These are phyloP conservation scores for Rhizomys pruinosus DNA, from an alignment of 2,113 vertebrate species.

Conservation along the genomic window DNA sequence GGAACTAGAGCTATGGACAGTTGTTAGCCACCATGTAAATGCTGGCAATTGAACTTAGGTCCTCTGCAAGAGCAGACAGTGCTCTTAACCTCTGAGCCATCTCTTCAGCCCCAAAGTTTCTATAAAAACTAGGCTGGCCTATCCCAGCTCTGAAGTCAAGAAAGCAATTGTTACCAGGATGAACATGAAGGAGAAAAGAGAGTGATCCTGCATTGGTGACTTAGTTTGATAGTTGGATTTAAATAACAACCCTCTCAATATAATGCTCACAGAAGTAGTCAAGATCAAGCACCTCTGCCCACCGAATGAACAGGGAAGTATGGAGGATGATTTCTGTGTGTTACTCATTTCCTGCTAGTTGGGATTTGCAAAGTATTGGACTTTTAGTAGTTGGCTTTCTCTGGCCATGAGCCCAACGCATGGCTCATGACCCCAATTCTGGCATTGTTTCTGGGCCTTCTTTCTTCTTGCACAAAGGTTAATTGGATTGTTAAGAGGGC, in stretches of 20 bases:
- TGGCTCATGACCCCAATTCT: not conserved
- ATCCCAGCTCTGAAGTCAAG: not conserved
- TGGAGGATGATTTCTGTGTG: not conserved
- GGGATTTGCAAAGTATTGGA: not conserved
- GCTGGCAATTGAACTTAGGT: too few species aligned
- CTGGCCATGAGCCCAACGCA: not conserved
- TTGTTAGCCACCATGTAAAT: too few species aligned
- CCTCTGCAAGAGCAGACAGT: too few species aligned
- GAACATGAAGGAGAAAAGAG: not conserved
- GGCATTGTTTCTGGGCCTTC: not conserved
- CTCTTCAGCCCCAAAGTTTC: too few species aligned
- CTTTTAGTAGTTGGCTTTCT: constrained; percentile 39
- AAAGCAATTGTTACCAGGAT: not conserved
- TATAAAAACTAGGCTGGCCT: not conserved
- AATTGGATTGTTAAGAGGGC: constrained; percentile 57
- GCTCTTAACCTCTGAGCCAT: too few species aligned
- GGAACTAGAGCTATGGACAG: too few species aligned
- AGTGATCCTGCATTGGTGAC: not conserved
- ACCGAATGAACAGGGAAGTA: not conserved
- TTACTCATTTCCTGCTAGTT: not conserved
- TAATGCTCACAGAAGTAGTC: not conserved
- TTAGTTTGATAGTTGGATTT: not conserved
- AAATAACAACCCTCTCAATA: not conserved
- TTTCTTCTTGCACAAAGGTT: constrained; percentile 60
- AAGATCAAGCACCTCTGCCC: not conserved